Conservation (phyloP, 2,888 invertebrate species). For the Campopleginae sp. region DNA sequence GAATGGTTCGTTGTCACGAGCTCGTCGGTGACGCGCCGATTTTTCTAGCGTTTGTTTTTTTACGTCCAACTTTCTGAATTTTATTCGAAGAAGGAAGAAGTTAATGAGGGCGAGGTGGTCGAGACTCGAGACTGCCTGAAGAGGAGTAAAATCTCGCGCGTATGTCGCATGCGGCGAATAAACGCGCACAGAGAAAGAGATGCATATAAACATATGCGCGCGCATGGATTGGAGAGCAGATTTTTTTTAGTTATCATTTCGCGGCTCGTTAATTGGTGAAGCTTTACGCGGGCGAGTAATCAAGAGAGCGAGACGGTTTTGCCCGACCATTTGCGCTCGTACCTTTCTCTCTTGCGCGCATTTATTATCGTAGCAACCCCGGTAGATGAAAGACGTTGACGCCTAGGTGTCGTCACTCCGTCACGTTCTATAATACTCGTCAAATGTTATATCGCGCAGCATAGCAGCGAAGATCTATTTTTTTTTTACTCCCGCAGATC, state of each 20-base stretch:
- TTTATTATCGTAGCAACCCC: neutral
- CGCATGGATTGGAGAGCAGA: neutral
- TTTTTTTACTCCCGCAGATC: neutral
- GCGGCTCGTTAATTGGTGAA: slow-evolving; percentile 70
- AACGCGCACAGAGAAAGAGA: neutral
- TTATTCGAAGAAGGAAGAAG: slow-evolving; percentile 59
- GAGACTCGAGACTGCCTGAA: slow-evolving; percentile 56
- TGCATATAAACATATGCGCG: slow-evolving; percentile 3
- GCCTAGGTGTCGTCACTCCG: neutral
- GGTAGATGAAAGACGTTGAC: neutral
- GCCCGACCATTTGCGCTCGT: slow-evolving; percentile 20
- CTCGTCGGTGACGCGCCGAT: slow-evolving; percentile 13
- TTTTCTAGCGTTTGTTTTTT: slow-evolving; percentile 16
- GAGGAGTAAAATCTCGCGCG: slow-evolving; percentile 19
- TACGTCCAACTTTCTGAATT: slow-evolving; percentile 38
- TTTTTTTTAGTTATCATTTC: slow-evolving; percentile 60
- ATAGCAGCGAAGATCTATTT: neutral
- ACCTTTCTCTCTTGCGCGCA: neutral
- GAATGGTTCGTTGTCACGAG: slow-evolving; percentile 9
- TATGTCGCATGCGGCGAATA: slow-evolving; percentile 23
- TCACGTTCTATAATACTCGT: neutral
- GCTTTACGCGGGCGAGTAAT: slow-evolving; percentile 69
- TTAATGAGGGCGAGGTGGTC: slow-evolving; percentile 61
- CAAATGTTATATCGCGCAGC: neutral
- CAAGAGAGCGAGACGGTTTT: slow-evolving; percentile 63